phyloP scores from a whole-genome alignment of 2,797 vertebrate genomes.

The Phataginus tetradactyla region DNA sequence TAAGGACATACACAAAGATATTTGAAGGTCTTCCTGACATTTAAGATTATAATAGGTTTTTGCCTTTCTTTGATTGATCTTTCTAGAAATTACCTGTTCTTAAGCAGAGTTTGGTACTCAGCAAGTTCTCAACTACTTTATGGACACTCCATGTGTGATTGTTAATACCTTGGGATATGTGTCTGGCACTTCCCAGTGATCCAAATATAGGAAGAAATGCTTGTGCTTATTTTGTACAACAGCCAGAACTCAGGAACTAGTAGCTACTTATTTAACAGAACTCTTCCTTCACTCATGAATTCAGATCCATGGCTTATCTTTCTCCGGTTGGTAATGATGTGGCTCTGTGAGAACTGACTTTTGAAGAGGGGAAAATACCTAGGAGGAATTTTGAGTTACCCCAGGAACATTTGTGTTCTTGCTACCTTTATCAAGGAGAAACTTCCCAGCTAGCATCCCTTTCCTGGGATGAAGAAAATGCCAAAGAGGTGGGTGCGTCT shows the following conservation, averaged over 20 bases:
- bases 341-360: background rate
- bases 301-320: background rate
- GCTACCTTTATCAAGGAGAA: background rate
- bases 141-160: background rate
- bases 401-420: background rate
- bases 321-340: background rate
- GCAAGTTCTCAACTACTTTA: background rate
- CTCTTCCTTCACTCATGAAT: background rate
- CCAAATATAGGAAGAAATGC: background rate
- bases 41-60: background rate
- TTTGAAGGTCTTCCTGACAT: background rate
- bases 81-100: background rate
- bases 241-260: background rate
- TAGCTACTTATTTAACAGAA: background rate
- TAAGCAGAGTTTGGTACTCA: background rate
- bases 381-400: background rate
- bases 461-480: constrained; percentile 28
- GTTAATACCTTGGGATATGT: background rate
- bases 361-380: background rate
- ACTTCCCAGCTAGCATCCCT: background rate
- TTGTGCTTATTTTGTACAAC: background rate
- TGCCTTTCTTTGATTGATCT: background rate
- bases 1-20: background rate
- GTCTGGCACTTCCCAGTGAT: background rate
- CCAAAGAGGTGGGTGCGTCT: background rate